Base-by-base conservation (phyloP, 1,140 invertebrate genomes). In the Panulirus ornatus region DNA sequence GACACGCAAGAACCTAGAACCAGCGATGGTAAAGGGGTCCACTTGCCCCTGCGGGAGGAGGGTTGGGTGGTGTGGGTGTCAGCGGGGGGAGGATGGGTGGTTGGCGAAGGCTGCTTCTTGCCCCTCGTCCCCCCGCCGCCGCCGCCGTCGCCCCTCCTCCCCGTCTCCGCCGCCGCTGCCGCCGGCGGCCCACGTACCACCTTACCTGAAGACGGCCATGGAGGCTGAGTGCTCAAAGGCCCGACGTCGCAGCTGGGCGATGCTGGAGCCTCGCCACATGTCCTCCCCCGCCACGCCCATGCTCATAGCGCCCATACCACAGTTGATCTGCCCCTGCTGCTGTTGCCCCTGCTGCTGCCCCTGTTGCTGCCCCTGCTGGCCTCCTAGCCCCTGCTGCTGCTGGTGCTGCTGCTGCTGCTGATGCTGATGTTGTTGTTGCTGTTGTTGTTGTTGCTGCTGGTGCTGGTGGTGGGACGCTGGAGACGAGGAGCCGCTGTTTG, bases 251-350 rank as follows among this genome's bases (percentile, higher is more conserved):
- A 91, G 73, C 47, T 91, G 89, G 40, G 89, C 89, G 42, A 91
- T 91, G n/a, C 89, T 91, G 0, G 89, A 86, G 0, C 89, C 89
- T 0, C 89, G 36, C 89, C 89, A 91, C 73, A 91, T 81, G 44
- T 91, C 89, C 36, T 91, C 89, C 22, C 84, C 84, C 5, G 63
- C 89, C n/a, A 84, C 51, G 3, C 70, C 66, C 44, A 73, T 19
- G 6, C 38, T 66, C 40, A 40, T 44, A 3, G 70, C 54, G 0
- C 89, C 89, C 89, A 91, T 91, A 11, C 44, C 73, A 40, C 89
- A 91, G 19, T 84, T 66, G 19, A 70, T 34, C 58, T 91, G 88
- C 19, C 83, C 66, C n/a, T 83, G 79, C 70, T 73, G 66, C 9
- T 83, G 66, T n/a, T n/a, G n/a, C 19, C 83, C 66, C n/a, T 83